Base-by-base conservation (phyloP, 2,113 vertebrate species). In the Tupaia tana region DNA sequence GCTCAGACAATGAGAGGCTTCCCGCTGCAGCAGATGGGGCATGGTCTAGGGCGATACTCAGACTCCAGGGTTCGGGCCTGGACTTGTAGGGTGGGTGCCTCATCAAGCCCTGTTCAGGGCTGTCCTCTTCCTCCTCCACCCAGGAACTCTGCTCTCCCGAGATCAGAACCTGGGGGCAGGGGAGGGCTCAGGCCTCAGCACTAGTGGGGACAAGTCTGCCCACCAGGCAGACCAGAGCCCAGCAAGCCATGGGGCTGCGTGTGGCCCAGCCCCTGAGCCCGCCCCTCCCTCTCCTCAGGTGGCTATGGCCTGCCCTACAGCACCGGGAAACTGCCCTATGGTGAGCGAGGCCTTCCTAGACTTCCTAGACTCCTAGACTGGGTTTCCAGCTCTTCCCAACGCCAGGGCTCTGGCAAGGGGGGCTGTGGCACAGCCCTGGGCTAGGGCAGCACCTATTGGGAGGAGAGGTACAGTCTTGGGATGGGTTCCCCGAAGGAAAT, bases 221-320 rank as follows among this genome's bases (percentile, higher is more conserved):
- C 18, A 7, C 20, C 34, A 59, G 52, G 20, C 15, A 56, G 25
- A 19, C 14, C 2, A 61, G 91, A 79, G 15, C 66, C n/a, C 24
- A 25, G 69, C 29, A 29, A 85, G 81, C 67, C 5, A 0, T 10
- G 19, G 83, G 70, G 64, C 73, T 18, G 25, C 73, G 43, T 6
- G 3, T 11, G 34, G 64, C 9, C 61, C 64, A 75, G 18, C 43
- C 58, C 88, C 97, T 97, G 95, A 92, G 59, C 29, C 73, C 1
- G 0, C 34, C 11, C 59, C 67, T 82, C 92, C 95, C 31, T 90
- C 97, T 97, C 96, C 97, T 75, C 96, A 99, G 99, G 99, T 97
- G 99, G 98, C 91, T 99, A 99, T 66, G 99, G 99, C 96, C 97
- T 99, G 94, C 99, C 99, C 93, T 98, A 98, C 97, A 98, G 95